phyloP scores from a whole-genome alignment of 2,113 vertebrate genomes.

The Tupaia tana region DNA sequence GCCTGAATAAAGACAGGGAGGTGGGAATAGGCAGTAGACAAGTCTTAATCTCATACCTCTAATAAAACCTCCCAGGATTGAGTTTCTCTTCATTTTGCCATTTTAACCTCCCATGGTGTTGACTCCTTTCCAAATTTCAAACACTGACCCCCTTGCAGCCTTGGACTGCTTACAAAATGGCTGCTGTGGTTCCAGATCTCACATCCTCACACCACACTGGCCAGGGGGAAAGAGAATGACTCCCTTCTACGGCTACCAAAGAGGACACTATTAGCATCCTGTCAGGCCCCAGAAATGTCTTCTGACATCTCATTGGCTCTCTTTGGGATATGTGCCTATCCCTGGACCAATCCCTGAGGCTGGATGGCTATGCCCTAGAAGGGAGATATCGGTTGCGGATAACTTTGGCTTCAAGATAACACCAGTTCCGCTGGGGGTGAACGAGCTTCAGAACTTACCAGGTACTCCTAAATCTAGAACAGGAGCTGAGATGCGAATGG shows the following conservation, averaged over 20 bases:
- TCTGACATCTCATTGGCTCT: conserved; percentile 35
- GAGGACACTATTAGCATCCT: neutral
- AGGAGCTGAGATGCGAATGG: conserved; percentile 7
- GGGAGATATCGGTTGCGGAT: neutral
- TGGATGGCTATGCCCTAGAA: neutral
- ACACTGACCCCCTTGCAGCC: neutral
- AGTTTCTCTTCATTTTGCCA: neutral
- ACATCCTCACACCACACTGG: neutral
- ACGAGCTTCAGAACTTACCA: neutral
- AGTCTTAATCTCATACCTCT: neutral
- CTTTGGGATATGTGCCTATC: neutral
- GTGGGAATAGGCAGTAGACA: neutral
- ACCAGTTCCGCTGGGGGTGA: neutral
- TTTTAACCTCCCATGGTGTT: neutral
- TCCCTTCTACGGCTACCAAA: neutral
- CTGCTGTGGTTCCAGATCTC: neutral
- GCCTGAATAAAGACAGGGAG: neutral
- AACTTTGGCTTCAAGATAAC: conserved; percentile 10
- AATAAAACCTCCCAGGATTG: neutral
- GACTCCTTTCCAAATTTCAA: neutral
- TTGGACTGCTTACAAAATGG: neutral
- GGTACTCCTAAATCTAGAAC: conserved; percentile 53
- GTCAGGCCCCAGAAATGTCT: conserved; percentile 24
- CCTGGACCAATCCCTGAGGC: neutral
- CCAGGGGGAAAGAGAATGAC: neutral